Conservation (phyloP, 2,888 invertebrate species). For the Noctuana brunneofusca region DNA sequence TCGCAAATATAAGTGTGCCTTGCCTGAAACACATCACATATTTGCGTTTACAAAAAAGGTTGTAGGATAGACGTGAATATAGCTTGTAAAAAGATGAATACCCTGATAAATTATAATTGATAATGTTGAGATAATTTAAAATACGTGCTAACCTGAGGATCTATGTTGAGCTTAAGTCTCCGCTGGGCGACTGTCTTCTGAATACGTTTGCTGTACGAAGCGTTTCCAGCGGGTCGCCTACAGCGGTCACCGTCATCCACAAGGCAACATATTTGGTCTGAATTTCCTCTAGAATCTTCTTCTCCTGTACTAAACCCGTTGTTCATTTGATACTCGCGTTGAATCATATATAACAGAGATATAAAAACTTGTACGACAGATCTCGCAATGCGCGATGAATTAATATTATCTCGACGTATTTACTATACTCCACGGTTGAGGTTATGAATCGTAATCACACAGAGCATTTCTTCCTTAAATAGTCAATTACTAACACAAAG, state of each 20-base stretch:
- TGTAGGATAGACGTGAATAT: too few species aligned
- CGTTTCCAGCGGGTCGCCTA: slow-evolving; percentile 94
- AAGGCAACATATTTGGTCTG: slow-evolving; percentile 95
- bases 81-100: slow-evolving; percentile 1
- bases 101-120: not conserved
- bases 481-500: slow-evolving; percentile 56
- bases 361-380: slow-evolving; percentile 58
- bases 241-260: slow-evolving; percentile 95
- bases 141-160: slow-evolving; percentile 78
- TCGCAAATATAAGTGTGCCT: slow-evolving; percentile 98
- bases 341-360: slow-evolving; percentile 80
- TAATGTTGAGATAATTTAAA: not conserved
- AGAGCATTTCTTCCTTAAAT: slow-evolving; percentile 53
- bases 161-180: slow-evolving; percentile 93
- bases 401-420: slow-evolving; percentile 66
- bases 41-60: too few species aligned
- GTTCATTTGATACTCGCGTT: slow-evolving; percentile 85
- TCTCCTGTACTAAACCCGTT: slow-evolving; percentile 96
- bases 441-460: slow-evolving; percentile 73
- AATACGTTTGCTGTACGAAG: slow-evolving; percentile 97
- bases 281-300: slow-evolving; percentile 94
- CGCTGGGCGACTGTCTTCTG: slow-evolving; percentile 97
- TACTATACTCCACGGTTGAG: slow-evolving; percentile 70
- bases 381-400: slow-evolving; percentile 62
- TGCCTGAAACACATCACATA: slow-evolving; percentile 82